Percentiles rank a stretch among this genome's conserved stretches.
phyloP scores from a whole-genome alignment of 2,797 vertebrate species.

The Eulemur coronatus region DNA sequence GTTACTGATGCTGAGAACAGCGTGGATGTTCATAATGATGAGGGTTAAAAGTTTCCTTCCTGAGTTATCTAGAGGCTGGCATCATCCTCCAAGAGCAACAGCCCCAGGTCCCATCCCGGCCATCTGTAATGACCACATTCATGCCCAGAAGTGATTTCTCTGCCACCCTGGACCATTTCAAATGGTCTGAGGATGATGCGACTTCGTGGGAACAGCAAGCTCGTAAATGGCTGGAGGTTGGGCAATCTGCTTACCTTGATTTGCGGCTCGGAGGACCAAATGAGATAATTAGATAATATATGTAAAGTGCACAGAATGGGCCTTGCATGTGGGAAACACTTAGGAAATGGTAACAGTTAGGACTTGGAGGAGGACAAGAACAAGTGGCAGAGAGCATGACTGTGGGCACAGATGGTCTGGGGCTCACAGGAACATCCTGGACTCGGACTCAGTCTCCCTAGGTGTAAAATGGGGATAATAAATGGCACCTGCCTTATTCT shows the following conservation, averaged over 20 bases:
- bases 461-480: background rate
- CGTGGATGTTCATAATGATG: background rate
- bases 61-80: background rate
- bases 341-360: background rate
- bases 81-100: background rate
- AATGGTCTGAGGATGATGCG: background rate
- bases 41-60: background rate
- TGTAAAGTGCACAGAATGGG: background rate
- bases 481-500: background rate
- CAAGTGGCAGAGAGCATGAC: rapidly evolving
- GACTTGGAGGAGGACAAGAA: background rate
- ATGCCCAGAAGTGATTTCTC: background rate
- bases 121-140: background rate
- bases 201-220: background rate
- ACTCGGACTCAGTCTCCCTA: background rate
- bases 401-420: background rate
- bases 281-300: conserved; percentile 12
- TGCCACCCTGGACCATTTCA: background rate
- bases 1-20: background rate
- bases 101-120: background rate
- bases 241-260: background rate
- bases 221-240: background rate
- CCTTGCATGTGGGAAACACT: background rate
- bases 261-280: conserved; percentile 19
- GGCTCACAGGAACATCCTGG: background rate